Percentiles rank a stretch among this genome's conserved stretches.
phyloP scores from a whole-genome alignment of 2,797 vertebrate genomes.

The Sciurus carolinensis region DNA sequence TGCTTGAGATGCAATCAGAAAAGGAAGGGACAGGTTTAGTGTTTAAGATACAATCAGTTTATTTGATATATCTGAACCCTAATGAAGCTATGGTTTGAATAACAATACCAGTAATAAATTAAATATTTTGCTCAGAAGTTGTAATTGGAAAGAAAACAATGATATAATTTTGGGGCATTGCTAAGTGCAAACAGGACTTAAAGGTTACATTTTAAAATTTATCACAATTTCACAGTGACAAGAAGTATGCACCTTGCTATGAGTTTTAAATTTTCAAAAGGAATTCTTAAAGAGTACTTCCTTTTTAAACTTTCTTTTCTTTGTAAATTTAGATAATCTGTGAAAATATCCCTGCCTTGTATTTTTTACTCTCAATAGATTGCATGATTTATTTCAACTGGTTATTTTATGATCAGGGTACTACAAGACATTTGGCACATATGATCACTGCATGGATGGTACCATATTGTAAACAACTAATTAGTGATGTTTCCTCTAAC shows the following conservation, averaged over 20 bases:
- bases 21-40: too few species aligned
- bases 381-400: constrained; percentile 63
- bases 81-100: too few species aligned
- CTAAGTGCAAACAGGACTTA: too few species aligned
- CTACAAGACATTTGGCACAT: neutral
- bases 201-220: too few species aligned
- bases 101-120: too few species aligned
- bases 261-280: constrained; percentile 73
- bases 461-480: neutral
- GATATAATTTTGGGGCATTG: too few species aligned
- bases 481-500: neutral
- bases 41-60: too few species aligned
- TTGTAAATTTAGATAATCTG: constrained; percentile 68
- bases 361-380: constrained; percentile 67
- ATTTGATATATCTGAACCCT: too few species aligned
- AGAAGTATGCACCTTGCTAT: constrained; percentile 60
- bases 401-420: neutral
- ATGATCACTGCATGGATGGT: neutral
- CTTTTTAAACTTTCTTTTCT: neutral
- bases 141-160: too few species aligned
- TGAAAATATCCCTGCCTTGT: constrained; percentile 69
- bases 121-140: too few species aligned
- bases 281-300: constrained; percentile 66
- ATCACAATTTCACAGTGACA: too few species aligned
- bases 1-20: too few species aligned